phyloP scores from a whole-genome alignment of 2,797 vertebrate genomes.

The Gallirallus australis region DNA sequence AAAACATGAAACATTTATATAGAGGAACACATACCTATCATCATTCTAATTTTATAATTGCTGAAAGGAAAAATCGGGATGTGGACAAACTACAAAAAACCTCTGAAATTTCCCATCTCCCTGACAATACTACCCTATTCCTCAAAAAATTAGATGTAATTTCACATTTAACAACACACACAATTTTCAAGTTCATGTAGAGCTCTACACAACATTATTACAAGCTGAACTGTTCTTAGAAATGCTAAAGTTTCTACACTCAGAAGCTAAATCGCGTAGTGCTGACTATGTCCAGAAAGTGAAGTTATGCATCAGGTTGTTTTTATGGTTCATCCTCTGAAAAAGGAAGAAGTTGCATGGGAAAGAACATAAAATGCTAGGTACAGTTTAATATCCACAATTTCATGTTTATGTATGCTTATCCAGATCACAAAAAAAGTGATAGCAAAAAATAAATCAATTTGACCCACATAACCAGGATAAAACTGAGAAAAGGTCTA shows the following conservation, averaged over 20 bases:
- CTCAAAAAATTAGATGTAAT: not conserved
- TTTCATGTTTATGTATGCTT: constrained; percentile 63
- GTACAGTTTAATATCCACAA: constrained; percentile 50
- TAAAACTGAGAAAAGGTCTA: constrained; percentile 52
- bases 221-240: not conserved
- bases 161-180: not conserved
- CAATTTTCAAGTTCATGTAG: not conserved
- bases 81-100: not conserved
- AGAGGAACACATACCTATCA: not conserved
- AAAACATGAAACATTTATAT: not conserved
- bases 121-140: not conserved
- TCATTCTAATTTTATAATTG: not conserved
- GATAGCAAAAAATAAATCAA: constrained; percentile 65
- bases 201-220: not conserved
- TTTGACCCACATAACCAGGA: constrained; percentile 50
- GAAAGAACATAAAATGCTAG: constrained; percentile 47
- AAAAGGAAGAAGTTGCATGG: not conserved
- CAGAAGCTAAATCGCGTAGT: not conserved
- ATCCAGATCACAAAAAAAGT: constrained; percentile 48
- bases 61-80: not conserved
- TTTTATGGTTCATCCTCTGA: not conserved
- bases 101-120: not conserved
- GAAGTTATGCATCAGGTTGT: not conserved
- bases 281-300: not conserved
- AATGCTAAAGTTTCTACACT: not conserved